Percentiles rank a stretch among this genome's conserved stretches.
phyloP scores from a whole-genome alignment of 2,113 vertebrate species.

The Chaenocephalus aceratus region DNA sequence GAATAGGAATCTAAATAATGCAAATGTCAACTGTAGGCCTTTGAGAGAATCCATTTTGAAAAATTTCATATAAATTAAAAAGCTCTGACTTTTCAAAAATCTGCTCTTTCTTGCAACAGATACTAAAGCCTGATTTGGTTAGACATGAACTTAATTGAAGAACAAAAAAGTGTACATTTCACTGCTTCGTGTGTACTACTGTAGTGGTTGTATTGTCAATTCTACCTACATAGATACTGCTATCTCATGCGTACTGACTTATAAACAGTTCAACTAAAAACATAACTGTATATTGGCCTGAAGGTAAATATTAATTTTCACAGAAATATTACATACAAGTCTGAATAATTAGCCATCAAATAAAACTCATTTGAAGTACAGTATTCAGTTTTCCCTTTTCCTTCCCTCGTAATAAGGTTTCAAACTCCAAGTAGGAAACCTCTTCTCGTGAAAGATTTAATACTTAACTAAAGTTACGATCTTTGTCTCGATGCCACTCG shows the following conservation, averaged over 20 bases:
- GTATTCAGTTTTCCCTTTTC: conserved; percentile 4
- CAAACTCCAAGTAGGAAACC: conserved; percentile 32
- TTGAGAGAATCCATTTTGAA: background rate
- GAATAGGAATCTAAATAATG: background rate
- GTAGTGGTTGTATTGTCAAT: background rate
- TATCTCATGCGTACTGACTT: background rate
- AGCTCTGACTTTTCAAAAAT: background rate
- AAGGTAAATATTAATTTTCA: no score
- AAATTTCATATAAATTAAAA: background rate
- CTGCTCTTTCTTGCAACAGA: background rate
- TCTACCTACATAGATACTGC: no score
- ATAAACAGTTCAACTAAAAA: background rate
- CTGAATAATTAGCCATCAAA: background rate
- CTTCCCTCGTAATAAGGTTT: conserved; percentile 1
- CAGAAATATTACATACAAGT: no score
- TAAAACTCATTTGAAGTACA: background rate
- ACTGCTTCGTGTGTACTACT: background rate
- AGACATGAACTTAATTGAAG: background rate
- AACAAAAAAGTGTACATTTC: background rate
- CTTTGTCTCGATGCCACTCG: background rate
- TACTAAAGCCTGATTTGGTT: background rate
- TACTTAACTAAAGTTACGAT: conserved; percentile 34
- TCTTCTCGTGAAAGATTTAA: conserved; percentile 2
- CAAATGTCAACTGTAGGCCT: background rate
- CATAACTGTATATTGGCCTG: background rate